Base-by-base conservation (phyloP, 2,888 invertebrate genomes). In the Drosophila lacicola region DNA sequence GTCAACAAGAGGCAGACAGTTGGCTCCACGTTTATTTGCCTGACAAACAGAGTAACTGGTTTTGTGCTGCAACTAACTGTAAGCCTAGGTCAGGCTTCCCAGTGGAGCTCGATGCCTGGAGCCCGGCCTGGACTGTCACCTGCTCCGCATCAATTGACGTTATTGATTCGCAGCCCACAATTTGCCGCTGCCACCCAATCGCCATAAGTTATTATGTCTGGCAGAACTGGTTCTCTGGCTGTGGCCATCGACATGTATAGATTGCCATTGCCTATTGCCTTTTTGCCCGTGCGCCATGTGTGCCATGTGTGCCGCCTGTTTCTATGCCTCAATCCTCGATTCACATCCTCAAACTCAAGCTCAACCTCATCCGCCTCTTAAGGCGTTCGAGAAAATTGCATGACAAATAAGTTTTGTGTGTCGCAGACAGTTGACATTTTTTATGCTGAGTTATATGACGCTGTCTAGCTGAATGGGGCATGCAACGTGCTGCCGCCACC, bases 401-500 rank as follows among this genome's bases (percentile, higher is more conserved):
- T 84, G 83, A 84, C 83, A 84, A 84, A 84, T 84, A 84, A 86
- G 87, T 84, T 84, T 84, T 84, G 83, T 84, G 83, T 84, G 83
- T 83, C 87, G 83, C 78, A 81, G 83, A 84, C 83, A 84, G 87
- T 86, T 84, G 83, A 86, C 83, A 84, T 84, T 84, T 84, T 84
- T 84, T 86, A 84, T 84, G 66, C 79, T 85, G 80, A 85, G 78
- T 75, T 85, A 82, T 82, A 82, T 74, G 74, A 60, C 74, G 71
- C 68, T 69, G 81, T 78, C 84, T 68, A 67, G 58, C 66, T 56
- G 79, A 62, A 64, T 71, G 76, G 71, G 63, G 54, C 75, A 58
- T 75, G 64, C 76, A 67, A 57, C 61, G 47, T 64, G 29, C 34
- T 58, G 13, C 70, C 11, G n/a, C 69, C 19, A 4, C 4, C 14